Evolutionary conservation across 2,888 invertebrate genomes (phyloP), one percentile per base, ranked within the genome.

Genomic region (Drosophila neonasuta): DNA sequence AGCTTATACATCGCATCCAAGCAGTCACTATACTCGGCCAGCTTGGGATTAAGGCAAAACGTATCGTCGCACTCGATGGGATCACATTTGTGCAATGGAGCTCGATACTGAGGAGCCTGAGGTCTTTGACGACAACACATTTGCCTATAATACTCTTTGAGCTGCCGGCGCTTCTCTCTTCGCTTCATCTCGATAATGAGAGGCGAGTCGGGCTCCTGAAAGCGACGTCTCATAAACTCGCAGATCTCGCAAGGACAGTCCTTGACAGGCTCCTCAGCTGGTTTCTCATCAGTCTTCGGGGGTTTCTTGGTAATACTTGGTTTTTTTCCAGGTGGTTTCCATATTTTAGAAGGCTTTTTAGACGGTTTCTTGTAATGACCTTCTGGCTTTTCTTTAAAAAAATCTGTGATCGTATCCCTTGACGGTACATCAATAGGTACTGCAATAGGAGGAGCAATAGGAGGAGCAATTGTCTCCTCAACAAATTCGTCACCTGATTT

Each of bases 1-100:
- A 80, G 7, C 1, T 63, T n/a, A 4, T 76, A 39, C 64, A 85
- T 68, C 3, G 77, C 80, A 2, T 42, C 15, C 6, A 85, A 15
- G 8, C 69, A 85, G 0, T 85, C 83, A 24, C 66, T 63, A 41
- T 70, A 82, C 1, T 70, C 46, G 0, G 11, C 17, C 6, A 59
- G n/a, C 15, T 36, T 65, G 10, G 46, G 80, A 39, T 56, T 77
- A 0, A 4, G 3, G n/a, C 64, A 68, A 24, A 80, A 74, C 1
- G 41, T n/a, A 6, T 54, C 30, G 29, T 71, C 48, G 7, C 55
- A 80, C 0, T n/a, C 34, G 36, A 77, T 65, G 0, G 52, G 13
- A 32, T 67, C 70, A 6, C 63, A 55, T 9, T 66, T 79, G 11
- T 57, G 67, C 9, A 62, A 60, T 0, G 76, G 64, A 0, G 61